Conservation (phyloP, 64 coral and sea anemone genomes). For the Stylophora pistillata region DNA sequence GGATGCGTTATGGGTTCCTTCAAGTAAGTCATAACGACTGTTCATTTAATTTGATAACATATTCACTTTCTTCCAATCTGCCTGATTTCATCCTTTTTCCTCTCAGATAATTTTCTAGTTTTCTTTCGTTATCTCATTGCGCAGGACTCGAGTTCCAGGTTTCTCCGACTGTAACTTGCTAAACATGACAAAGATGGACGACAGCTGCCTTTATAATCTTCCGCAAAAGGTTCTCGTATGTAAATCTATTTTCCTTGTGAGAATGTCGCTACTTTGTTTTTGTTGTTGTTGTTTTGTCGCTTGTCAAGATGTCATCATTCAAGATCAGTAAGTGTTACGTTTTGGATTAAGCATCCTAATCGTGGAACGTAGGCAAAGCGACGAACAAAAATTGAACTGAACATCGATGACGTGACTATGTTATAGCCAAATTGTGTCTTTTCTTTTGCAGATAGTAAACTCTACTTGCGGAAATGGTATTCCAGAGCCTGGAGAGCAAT, state of each 20-base stretch:
- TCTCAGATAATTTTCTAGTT: not conserved
- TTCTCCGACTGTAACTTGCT: constrained; percentile 69
- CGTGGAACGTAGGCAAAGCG: too few relatives aligned
- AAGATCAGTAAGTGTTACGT: too few relatives aligned
- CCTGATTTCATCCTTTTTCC: not conserved
- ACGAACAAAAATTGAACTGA: not conserved
- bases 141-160: constrained; percentile 56
- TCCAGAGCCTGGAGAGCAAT: constrained; percentile 51
- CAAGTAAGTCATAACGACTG: constrained; percentile 16
- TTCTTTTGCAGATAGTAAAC: constrained; percentile 19
- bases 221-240: constrained; percentile 22
- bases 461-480: constrained; percentile 53
- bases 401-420: not conserved
- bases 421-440: not conserved
- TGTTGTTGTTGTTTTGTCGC: too few relatives aligned
- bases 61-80: not conserved
- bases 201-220: constrained; percentile 53
- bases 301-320: too few relatives aligned
- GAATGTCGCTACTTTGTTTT: too few relatives aligned
- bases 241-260: not conserved
- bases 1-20: constrained; percentile 53
- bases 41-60: not conserved
- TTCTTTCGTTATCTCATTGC: not conserved
- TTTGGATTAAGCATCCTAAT: too few relatives aligned
- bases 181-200: constrained; percentile 56